Percentiles rank a stretch among this genome's conserved stretches.
These are phyloP conservation scores for Crocidura indochinensis DNA, from an alignment of 2,797 vertebrate species.

Conservation along the genomic window DNA sequence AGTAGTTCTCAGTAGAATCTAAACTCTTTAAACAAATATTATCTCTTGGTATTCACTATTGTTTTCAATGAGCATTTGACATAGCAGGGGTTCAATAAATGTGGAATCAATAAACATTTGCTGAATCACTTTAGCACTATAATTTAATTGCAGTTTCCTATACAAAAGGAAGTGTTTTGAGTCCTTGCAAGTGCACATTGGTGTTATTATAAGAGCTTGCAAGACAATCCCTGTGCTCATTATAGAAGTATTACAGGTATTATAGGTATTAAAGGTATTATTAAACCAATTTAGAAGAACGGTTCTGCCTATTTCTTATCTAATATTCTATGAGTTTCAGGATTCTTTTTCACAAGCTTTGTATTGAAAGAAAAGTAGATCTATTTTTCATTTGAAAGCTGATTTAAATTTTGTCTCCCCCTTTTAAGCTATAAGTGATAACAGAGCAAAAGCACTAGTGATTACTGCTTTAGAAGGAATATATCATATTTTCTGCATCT, in stretches of 20 bases:
- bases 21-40: conserved; percentile 13
- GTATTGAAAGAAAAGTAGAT: neutral
- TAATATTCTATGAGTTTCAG: neutral
- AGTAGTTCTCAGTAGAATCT: neutral
- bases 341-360: neutral
- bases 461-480: neutral
- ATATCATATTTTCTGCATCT: no score
- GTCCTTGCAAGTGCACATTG: neutral
- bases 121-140: conserved; percentile 12
- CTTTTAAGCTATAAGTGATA: neutral
- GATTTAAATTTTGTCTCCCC: neutral
- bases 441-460: neutral
- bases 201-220: neutral
- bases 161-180: conserved; percentile 17
- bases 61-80: conserved; percentile 1
- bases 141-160: conserved; percentile 13
- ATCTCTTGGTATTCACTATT: neutral
- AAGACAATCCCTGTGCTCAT: neutral
- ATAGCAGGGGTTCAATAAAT: conserved; percentile 23
- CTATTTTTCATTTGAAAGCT: neutral
- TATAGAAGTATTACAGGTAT: conserved; percentile 13
- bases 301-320: conserved; percentile 2
- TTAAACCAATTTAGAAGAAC: neutral
- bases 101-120: conserved; percentile 29
- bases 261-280: neutral